Conservation (phyloP, 2,888 invertebrate genomes). For the Chalcis sispes region DNA sequence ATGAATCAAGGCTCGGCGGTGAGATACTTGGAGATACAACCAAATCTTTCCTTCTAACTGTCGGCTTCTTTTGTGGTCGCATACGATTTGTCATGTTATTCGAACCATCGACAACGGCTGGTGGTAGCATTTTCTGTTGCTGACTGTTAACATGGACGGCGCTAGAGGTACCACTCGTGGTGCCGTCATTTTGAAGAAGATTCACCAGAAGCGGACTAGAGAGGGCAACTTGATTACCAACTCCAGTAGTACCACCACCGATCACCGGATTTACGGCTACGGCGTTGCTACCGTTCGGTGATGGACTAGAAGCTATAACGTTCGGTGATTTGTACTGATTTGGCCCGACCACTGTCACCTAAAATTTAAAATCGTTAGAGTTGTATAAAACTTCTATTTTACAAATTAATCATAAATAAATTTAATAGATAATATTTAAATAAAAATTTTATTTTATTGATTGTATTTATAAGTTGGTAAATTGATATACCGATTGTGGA, state of each 20-base stretch:
- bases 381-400: background rate
- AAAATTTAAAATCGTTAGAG: conserved; percentile 18
- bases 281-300: conserved; percentile 64
- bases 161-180: conserved; percentile 22
- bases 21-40: conserved; percentile 67
- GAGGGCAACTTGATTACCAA: conserved; percentile 81
- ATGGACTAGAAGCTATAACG: conserved; percentile 70
- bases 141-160: conserved; percentile 50
- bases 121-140: conserved; percentile 72
- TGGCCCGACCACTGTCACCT: conserved; percentile 70
- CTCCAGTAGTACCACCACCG: conserved; percentile 47
- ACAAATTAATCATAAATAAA: conserved; percentile 1
- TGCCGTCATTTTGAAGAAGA: conserved; percentile 90
- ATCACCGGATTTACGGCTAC: conserved; percentile 58
- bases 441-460: conserved; percentile 2
- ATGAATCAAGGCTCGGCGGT: conserved; percentile 71
- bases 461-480: background rate
- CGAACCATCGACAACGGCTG: conserved; percentile 68
- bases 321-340: conserved; percentile 69
- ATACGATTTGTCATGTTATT: conserved; percentile 66
- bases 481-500: conserved; percentile 40
- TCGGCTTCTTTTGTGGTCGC: conserved; percentile 73
- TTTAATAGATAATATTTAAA: background rate
- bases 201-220: conserved; percentile 94
- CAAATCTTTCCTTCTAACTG: conserved; percentile 73